Evolutionary conservation across 2,888 invertebrate genomes (phyloP).

Genomic region (Geotrupes spiniger): DNA sequence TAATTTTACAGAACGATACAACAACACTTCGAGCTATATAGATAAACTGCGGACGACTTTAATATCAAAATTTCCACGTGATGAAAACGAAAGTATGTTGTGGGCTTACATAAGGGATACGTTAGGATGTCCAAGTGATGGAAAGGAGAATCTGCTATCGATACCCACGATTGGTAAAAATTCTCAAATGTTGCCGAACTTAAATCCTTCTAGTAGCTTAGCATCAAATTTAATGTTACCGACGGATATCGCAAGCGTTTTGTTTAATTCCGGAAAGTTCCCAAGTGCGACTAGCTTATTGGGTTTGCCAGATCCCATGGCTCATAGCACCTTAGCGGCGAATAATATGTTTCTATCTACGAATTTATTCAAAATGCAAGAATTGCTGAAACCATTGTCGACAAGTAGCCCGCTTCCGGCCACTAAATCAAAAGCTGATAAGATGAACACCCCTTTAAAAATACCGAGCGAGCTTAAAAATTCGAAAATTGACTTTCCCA

Average conservation of each 20-base stretch:
- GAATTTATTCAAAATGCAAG: slow-evolving; percentile 67
- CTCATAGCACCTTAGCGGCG: slow-evolving; percentile 70
- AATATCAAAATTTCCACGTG: slow-evolving; percentile 78
- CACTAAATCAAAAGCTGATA: slow-evolving; percentile 21
- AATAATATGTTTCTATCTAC: slow-evolving; percentile 78
- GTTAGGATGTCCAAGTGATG: slow-evolving; percentile 70
- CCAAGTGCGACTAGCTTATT: slow-evolving; percentile 60
- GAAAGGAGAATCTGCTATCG: slow-evolving; percentile 61
- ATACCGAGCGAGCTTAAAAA: slow-evolving; percentile 46
- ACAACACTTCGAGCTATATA: slow-evolving; percentile 69
- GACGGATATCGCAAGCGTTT: slow-evolving; percentile 63
- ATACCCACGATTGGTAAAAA: slow-evolving; percentile 53
- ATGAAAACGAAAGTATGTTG: slow-evolving; percentile 67
- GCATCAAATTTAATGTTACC: slow-evolving; percentile 63
- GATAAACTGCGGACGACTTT: slow-evolving; percentile 83
- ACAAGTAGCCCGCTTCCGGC: slow-evolving; percentile 53
- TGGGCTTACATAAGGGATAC: slow-evolving; percentile 79
- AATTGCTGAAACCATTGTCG: slow-evolving; percentile 59
- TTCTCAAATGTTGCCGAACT: slow-evolving; percentile 39
- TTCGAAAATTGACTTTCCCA: slow-evolving; percentile 54
- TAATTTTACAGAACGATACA: slow-evolving; percentile 66
- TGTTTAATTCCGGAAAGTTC: slow-evolving; percentile 66
- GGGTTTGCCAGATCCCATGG: slow-evolving; percentile 72
- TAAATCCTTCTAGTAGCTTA: slow-evolving; percentile 47
- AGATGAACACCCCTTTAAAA: slow-evolving; percentile 34